Base-by-base conservation (phyloP, 2,113 vertebrate genomes). In the Callorhinus ursinus region DNA sequence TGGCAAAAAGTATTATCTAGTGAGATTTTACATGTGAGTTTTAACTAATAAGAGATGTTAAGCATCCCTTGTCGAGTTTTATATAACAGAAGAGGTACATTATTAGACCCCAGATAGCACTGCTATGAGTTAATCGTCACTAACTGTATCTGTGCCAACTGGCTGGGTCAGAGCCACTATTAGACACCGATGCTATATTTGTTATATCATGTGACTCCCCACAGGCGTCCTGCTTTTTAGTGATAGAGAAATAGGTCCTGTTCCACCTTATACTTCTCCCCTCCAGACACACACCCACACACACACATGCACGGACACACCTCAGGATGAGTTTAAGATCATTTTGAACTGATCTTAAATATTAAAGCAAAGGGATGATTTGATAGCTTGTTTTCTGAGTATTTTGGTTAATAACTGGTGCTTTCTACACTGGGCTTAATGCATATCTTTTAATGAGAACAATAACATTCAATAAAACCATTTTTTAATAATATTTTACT, bases 141-240 rank as follows among this genome's bases (percentile, higher is more conserved):
- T 82, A 42, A 51, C 67, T 65, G 57, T 88, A 46, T 96, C 69
- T 93, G 51, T 82, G 49, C 80, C 6, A 1, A 76, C 81, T 2
- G 69, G 87, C 61, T 87, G 86, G 83, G 53, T 95, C 82, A 71
- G 85, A 82, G 91, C 59, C 91, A 39, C 77, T 55, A 2, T 94
- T 53, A 85, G 91, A 96, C 33, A 81, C 76, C 2, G 7, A 26
- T 49, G 85, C 59, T 90, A 4, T 90, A 76, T 59, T 92, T 95
- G 69, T 46, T 89, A 11, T 72, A n/a, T 59, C 71, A 49, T 28
- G 63, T 94, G 71, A 93, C 36, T 90, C 76, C 18, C 59, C 49
- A 49, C 16, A 46, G 88, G 42, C 0, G 28, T 57, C 42, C 59
- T 97, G 86, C 90, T 96, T 85, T 92, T 86, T 51, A 83, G 61